Evolutionary conservation across 2,888 invertebrate species (phyloP).

Genomic region (Cerceris rybyensis): DNA sequence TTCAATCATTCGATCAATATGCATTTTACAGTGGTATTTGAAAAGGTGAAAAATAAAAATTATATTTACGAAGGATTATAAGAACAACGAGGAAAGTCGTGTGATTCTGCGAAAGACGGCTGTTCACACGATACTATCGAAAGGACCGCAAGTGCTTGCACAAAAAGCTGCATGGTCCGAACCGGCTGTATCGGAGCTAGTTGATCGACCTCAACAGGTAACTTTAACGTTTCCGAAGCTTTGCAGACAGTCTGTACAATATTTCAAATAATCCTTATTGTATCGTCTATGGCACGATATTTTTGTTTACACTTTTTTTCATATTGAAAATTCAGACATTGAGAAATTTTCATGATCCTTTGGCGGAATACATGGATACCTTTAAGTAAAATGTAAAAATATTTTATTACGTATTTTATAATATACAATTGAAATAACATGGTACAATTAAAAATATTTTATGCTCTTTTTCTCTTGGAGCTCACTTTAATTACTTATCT

Average conservation of each 20-base stretch:
- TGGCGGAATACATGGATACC: background rate
- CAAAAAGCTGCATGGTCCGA: conserved; percentile 65
- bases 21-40: background rate
- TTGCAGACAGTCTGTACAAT: conserved; percentile 2
- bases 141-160: conserved; percentile 49
- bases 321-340: background rate
- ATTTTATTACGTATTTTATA: conserved; percentile 20
- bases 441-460: background rate
- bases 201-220: conserved; percentile 61
- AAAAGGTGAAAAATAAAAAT: conserved; percentile 1
- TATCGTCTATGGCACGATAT: background rate
- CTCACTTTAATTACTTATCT: background rate
- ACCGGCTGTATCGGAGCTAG: conserved; percentile 67
- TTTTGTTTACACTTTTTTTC: background rate
- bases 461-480: background rate
- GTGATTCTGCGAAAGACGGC: conserved; percentile 45
- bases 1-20: too few species aligned
- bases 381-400: conserved; percentile 18
- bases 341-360: background rate
- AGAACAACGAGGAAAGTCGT: conserved; percentile 26
- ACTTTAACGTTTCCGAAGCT: conserved; percentile 34
- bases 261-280: conserved; percentile 2
- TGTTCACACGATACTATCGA: conserved; percentile 56
- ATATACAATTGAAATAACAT: conserved; percentile 17
- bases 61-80: background rate